Conservation (phyloP, 2,113 vertebrate genomes). For the Grammomys dolichurus region DNA sequence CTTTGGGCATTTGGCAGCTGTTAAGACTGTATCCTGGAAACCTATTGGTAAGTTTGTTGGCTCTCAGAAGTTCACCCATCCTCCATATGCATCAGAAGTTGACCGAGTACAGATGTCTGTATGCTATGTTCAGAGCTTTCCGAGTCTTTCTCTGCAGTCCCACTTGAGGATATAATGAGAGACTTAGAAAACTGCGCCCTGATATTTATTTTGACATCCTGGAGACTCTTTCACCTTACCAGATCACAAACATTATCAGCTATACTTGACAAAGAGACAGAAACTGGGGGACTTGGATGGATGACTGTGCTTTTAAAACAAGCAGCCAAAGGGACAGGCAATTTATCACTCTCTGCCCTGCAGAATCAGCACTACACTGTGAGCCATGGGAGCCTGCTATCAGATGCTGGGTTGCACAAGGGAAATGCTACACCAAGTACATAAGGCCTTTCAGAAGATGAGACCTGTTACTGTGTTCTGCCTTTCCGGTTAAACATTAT, state of each 20-base stretch:
- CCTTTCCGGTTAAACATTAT: neutral
- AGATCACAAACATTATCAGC: neutral
- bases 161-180: neutral
- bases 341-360: constrained; percentile 56
- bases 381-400: neutral
- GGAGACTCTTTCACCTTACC: constrained; percentile 27
- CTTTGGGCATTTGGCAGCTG: neutral
- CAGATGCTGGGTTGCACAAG: constrained; percentile 40
- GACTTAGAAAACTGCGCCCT: neutral
- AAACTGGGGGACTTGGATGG: neutral
- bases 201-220: constrained; percentile 28
- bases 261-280: constrained; percentile 45
- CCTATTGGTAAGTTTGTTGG: neutral
- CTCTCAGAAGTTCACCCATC: neutral
- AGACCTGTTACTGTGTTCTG: neutral
- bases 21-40: neutral
- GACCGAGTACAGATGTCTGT: neutral
- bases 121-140: neutral
- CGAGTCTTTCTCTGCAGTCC: neutral
- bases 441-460: constrained; percentile 22
- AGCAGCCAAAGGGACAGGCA: neutral
- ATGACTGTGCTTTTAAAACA: constrained; percentile 27
- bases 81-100: neutral
- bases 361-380: neutral
- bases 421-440: neutral